Evolutionary conservation across 2,888 invertebrate species (phyloP).

Genomic region (Notodonta dromedarius): DNA sequence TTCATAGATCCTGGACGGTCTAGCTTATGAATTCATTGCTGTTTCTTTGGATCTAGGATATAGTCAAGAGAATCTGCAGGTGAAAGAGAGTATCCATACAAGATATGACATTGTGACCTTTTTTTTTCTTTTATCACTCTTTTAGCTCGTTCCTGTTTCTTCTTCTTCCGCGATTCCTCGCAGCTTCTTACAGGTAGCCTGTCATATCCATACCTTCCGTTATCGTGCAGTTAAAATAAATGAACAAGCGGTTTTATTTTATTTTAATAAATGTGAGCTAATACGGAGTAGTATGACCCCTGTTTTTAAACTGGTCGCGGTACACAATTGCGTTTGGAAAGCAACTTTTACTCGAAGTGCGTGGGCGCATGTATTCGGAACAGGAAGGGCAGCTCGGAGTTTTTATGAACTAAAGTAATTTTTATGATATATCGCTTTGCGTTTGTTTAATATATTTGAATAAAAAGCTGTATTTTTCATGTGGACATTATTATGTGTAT

Average conservation of each 20-base stretch:
- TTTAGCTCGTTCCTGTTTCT: no score
- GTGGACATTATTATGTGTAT: conserved; percentile 27
- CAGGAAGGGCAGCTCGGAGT: conserved; percentile 56
- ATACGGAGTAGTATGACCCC: conserved; percentile 18
- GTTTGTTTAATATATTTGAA: conserved; percentile 48
- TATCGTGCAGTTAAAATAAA: no score
- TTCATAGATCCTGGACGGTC: no score
- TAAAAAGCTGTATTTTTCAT: conserved; percentile 29
- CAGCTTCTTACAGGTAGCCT: no score
- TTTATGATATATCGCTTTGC: conserved; percentile 61
- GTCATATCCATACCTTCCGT: no score
- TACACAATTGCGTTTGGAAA: conserved; percentile 72
- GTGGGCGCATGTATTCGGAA: conserved; percentile 71
- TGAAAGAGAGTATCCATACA: no score
- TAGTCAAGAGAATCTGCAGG: no score
- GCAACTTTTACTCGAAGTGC: conserved; percentile 66
- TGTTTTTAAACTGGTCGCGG: conserved; percentile 62
- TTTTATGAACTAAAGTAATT: conserved; percentile 56
- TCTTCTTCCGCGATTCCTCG: no score
- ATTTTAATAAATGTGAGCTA: conserved; percentile 9
- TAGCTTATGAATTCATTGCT: no score
- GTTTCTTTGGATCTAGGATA: no score
- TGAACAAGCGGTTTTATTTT: conserved; percentile 2
- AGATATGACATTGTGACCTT: no score
- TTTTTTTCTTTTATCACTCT: no score